Conservation (phyloP, 2,113 vertebrate species). For the Corvus moneduloides region DNA sequence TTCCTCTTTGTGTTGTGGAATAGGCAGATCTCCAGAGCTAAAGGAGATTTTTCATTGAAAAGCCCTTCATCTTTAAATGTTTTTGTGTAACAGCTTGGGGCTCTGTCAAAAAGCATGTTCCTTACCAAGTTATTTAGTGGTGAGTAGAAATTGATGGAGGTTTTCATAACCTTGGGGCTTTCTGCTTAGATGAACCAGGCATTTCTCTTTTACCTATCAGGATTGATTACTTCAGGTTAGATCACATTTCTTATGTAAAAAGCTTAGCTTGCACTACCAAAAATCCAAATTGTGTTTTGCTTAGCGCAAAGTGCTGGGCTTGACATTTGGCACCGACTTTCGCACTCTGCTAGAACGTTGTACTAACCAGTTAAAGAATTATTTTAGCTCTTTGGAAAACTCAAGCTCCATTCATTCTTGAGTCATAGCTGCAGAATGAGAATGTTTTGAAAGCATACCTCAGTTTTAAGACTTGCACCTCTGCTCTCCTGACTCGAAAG, state of each 20-base stretch:
- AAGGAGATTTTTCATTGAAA: neutral
- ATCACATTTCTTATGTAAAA: conserved; percentile 1
- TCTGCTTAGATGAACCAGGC: conserved; percentile 4
- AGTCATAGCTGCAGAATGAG: neutral
- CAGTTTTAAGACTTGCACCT: neutral
- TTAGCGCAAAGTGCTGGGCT: neutral
- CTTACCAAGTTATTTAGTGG: neutral
- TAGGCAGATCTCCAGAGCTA: neutral
- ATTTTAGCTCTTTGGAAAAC: neutral
- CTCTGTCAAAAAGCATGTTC: conserved; percentile 11
- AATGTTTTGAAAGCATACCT: neutral
- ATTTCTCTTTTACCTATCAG: conserved; percentile 11
- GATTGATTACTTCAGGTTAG: neutral
- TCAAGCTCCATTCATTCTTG: neutral
- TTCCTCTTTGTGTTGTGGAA: neutral
- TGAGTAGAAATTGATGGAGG: neutral
- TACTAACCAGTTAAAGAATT: neutral
- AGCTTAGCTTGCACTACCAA: neutral
- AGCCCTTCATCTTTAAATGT: neutral
- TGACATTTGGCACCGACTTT: neutral
- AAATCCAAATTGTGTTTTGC: neutral
- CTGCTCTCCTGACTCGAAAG: neutral
- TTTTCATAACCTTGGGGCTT: conserved; percentile 29
- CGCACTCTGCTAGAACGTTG: neutral
- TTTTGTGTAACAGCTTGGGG: neutral